These are phyloP conservation scores for Trachelus stipa DNA, from an alignment of 2,888 invertebrate genomes.

Conservation along the genomic window DNA sequence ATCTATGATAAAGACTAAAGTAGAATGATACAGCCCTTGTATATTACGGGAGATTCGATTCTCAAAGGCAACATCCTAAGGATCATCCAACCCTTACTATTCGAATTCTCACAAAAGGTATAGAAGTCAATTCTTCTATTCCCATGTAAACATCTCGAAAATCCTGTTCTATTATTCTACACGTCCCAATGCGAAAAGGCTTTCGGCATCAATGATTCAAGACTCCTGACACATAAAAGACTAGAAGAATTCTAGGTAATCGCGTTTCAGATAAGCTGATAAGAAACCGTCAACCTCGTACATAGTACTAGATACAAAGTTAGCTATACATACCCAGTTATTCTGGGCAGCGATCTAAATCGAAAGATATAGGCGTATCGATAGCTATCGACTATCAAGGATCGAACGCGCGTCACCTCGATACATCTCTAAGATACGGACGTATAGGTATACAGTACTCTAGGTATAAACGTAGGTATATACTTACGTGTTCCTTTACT, in stretches of 20 bases:
- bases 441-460: constrained; percentile 15
- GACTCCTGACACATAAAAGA: background rate
- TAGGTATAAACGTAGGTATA: constrained; percentile 10
- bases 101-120: background rate
- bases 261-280: background rate
- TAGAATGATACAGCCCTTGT: background rate
- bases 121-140: background rate
- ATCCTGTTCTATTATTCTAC: background rate
- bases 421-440: constrained; percentile 28
- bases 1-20: background rate
- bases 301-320: background rate
- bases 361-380: constrained; percentile 20
- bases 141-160: background rate
- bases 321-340: background rate
- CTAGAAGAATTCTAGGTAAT: background rate
- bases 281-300: background rate
- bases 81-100: background rate
- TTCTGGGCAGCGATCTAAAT: constrained; percentile 16
- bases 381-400: constrained; percentile 22
- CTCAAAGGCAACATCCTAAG: background rate
- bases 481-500: constrained; percentile 14
- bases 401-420: constrained; percentile 32
- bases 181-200: background rate
- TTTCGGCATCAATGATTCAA: background rate
- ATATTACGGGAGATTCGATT: background rate